Evolutionary conservation across 1,140 invertebrate genomes (phyloP).

Genomic region (Dreissena polymorpha): DNA sequence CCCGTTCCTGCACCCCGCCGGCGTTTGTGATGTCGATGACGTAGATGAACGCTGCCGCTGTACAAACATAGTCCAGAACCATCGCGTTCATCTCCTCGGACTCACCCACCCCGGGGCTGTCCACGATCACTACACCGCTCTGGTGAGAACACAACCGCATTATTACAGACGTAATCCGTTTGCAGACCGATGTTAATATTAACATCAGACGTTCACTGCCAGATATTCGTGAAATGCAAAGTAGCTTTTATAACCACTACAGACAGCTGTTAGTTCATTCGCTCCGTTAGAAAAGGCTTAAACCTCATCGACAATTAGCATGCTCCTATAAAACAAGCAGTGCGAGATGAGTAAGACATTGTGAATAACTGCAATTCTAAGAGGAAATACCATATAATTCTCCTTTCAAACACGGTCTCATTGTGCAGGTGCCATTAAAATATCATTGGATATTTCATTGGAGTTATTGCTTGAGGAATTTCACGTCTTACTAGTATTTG

Average conservation of each 20-base stretch:
- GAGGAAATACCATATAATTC: too few relatives aligned
- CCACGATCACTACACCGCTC: constrained; percentile 72
- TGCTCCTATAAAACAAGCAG: not conserved
- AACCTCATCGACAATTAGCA: not conserved
- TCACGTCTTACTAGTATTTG: too few relatives aligned
- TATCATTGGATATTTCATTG: too few relatives aligned
- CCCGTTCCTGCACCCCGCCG: constrained; percentile 73
- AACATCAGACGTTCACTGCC: not conserved
- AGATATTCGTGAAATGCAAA: too few relatives aligned
- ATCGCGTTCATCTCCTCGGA: constrained; percentile 69
- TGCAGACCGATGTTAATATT: too few relatives aligned
- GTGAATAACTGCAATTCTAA: too few relatives aligned
- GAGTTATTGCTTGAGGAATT: too few relatives aligned
- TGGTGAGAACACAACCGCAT: constrained; percentile 52
- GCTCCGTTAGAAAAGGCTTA: not conserved
- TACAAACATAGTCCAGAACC: constrained; percentile 67
- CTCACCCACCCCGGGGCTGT: constrained; percentile 75
- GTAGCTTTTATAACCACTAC: too few relatives aligned
- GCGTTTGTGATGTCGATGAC: constrained; percentile 72
- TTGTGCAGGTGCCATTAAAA: too few relatives aligned
- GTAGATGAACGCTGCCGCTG: constrained; percentile 70
- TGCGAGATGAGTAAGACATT: too few relatives aligned
- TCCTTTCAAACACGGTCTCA: too few relatives aligned
- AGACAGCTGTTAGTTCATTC: not conserved
- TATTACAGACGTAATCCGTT: not conserved